Conservation (phyloP, 2,888 invertebrate species). For the Andrena camellia region DNA sequence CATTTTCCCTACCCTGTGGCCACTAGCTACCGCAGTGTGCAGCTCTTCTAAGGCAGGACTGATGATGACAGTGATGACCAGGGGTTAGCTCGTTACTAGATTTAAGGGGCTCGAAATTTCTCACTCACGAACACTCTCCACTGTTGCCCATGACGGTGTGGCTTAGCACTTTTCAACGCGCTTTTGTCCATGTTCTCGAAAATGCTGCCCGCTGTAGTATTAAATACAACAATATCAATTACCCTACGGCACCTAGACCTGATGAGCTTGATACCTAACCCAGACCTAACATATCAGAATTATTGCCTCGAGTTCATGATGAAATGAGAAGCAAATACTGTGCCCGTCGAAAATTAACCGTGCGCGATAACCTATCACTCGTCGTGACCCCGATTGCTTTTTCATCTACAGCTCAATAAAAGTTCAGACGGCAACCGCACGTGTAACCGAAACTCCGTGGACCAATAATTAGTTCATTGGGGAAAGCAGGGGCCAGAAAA, state of each 20-base stretch:
- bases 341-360: background rate
- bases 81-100: too few species aligned
- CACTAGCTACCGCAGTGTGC: too few species aligned
- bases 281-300: background rate
- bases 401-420: conserved; percentile 45
- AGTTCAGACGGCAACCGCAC: conserved; percentile 46
- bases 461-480: conserved; percentile 64
- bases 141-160: too few species aligned
- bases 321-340: background rate
- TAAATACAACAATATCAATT: too few species aligned
- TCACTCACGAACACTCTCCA: too few species aligned
- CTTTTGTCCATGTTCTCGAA: too few species aligned
- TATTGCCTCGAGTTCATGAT: background rate
- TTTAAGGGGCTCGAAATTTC: too few species aligned
- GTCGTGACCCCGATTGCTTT: conserved; percentile 41
- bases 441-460: conserved; percentile 60
- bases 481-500: conserved; percentile 34
- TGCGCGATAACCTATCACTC: background rate
- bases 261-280: background rate
- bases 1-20: too few species aligned
- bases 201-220: too few species aligned
- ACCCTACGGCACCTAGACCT: background rate
- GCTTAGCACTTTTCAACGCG: too few species aligned
- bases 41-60: too few species aligned
- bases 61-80: too few species aligned